Evolutionary conservation across 2,113 vertebrate genomes (phyloP).

Genomic region (Lutjanus erythropterus): DNA sequence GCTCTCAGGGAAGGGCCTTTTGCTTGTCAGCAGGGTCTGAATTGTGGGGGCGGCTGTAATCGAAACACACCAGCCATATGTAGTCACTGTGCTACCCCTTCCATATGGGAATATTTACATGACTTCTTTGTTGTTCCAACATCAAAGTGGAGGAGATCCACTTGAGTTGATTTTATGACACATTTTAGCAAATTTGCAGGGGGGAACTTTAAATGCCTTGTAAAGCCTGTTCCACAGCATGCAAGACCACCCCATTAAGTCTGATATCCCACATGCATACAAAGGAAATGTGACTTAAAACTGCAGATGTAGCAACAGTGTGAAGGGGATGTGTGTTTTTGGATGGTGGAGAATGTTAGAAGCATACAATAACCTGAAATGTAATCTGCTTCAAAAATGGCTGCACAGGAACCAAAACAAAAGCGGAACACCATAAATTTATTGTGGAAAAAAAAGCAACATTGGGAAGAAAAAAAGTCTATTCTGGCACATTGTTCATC

Average conservation of each 20-base stretch:
- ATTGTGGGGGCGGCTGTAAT: conserved; percentile 48
- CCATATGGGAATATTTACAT: conserved; percentile 81
- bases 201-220: conserved; percentile 62
- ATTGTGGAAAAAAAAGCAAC: conserved; percentile 91
- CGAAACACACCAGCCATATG: conserved; percentile 68
- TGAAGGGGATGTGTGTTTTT: not conserved
- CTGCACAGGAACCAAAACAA: conserved; percentile 43
- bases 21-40: conserved; percentile 71
- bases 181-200: conserved; percentile 74
- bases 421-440: conserved; percentile 89
- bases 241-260: conserved; percentile 61
- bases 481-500: conserved; percentile 92
- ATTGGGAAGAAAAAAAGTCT: conserved; percentile 85
- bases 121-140: conserved; percentile 65
- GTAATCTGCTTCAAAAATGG: not conserved
- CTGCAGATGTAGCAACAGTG: not conserved
- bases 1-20: conserved; percentile 57
- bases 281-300: conserved; percentile 20
- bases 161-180: conserved; percentile 79
- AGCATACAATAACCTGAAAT: not conserved
- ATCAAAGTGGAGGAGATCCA: conserved; percentile 76
- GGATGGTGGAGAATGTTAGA: not conserved
- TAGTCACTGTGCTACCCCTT: conserved; percentile 54
- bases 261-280: conserved; percentile 34
- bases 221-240: conserved; percentile 69